Conservation (phyloP, 2,888 invertebrate genomes). For the Nephrocerus scutellatus region DNA sequence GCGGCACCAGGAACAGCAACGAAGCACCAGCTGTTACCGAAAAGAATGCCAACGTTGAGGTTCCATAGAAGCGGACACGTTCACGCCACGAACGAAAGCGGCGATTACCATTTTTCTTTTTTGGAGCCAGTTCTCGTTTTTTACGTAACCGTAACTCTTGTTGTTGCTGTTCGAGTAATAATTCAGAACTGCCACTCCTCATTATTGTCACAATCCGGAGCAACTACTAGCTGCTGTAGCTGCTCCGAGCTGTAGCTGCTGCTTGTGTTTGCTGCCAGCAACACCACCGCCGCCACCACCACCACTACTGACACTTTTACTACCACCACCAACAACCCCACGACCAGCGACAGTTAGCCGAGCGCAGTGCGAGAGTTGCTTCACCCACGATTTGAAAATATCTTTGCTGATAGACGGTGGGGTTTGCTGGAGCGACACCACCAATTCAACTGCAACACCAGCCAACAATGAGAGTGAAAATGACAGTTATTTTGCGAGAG, state of each 20-base stretch:
- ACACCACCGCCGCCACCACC: constrained; percentile 27
- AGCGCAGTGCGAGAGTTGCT: constrained; percentile 7
- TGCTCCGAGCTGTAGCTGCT: not conserved
- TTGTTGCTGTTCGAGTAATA: constrained; percentile 68
- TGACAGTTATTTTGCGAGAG: not conserved
- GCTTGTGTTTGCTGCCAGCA: constrained; percentile 19
- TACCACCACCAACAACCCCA: constrained; percentile 18
- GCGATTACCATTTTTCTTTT: constrained; percentile 50
- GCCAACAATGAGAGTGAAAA: constrained; percentile 8
- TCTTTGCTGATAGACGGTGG: too few species aligned
- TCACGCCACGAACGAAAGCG: constrained; percentile 57
- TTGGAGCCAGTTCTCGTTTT: constrained; percentile 55
- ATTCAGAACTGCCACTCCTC: constrained; percentile 71
- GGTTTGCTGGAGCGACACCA: constrained; percentile 9
- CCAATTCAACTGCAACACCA: constrained; percentile 19
- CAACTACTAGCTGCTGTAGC: constrained; percentile 32
- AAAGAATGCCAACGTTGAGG: constrained; percentile 62
- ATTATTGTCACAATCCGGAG: constrained; percentile 50
- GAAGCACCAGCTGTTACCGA: constrained; percentile 67
- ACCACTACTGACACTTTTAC: constrained; percentile 23
- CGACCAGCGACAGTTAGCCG: not conserved
- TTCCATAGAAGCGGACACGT: constrained; percentile 64
- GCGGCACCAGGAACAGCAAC: constrained; percentile 64
- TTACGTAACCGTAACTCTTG: constrained; percentile 60
- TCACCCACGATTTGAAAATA: constrained; percentile 1